phyloP scores from a whole-genome alignment of 2,888 invertebrate species.

The Lamellibrachia columna region DNA sequence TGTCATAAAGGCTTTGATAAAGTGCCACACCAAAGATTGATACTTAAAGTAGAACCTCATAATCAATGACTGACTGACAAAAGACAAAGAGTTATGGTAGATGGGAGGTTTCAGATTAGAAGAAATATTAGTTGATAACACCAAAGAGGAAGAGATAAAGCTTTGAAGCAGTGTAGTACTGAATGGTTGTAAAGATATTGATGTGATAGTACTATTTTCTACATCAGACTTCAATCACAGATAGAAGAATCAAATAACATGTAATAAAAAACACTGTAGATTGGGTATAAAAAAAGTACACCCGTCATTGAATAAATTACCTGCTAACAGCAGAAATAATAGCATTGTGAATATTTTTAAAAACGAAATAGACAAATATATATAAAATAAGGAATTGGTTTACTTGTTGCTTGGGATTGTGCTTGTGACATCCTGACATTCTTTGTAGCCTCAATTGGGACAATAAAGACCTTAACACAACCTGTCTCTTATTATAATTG shows the following conservation, averaged over 20 bases:
- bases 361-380: too few species aligned
- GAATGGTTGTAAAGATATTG: background rate
- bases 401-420: too few species aligned
- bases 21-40: background rate
- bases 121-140: background rate
- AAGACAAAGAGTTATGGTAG: background rate
- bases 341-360: too few species aligned
- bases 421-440: background rate
- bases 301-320: too few species aligned
- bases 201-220: background rate
- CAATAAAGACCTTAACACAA: background rate
- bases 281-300: too few species aligned
- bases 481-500: background rate
- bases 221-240: background rate
- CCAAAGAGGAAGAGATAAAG: background rate
- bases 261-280: too few species aligned
- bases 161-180: background rate
- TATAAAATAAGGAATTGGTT: too few species aligned
- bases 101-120: background rate
- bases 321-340: too few species aligned
- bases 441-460: background rate
- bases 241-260: background rate
- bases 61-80: background rate
- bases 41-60: background rate
- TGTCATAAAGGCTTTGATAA: background rate